Conservation (phyloP, 2,888 invertebrate species). For the Stomorhina lunata region DNA sequence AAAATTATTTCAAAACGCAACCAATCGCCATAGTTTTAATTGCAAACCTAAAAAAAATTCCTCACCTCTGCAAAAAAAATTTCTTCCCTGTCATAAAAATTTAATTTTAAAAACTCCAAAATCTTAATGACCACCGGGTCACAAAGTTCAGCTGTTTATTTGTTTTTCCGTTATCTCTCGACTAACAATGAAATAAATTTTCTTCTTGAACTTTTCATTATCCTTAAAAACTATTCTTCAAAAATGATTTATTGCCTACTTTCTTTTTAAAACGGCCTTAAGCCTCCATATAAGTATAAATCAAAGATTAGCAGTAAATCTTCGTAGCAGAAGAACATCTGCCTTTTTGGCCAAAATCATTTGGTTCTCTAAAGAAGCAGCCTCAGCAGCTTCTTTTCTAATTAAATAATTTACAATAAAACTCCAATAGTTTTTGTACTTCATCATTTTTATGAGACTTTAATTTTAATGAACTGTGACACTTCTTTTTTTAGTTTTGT, state of each 20-base stretch:
- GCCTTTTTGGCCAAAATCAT: constrained; percentile 31
- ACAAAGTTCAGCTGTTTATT: constrained; percentile 62
- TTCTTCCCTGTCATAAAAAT: not conserved
- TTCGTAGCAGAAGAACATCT: constrained; percentile 45
- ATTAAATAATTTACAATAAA: constrained; percentile 64
- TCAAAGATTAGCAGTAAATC: too few relatives aligned
- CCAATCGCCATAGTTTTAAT: too few relatives aligned
- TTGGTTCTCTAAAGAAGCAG: not conserved
- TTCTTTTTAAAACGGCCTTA: not conserved
- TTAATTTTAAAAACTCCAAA: constrained; percentile 20
- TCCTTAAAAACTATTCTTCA: not conserved
- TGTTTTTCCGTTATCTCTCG: constrained; percentile 20
- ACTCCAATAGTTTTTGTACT: constrained; percentile 60
- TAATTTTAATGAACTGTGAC: constrained; percentile 67
- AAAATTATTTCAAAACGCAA: too few relatives aligned
- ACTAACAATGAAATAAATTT: constrained; percentile 41
- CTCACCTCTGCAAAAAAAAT: too few relatives aligned
- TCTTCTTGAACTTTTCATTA: constrained; percentile 60
- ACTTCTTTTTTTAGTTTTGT: constrained; percentile 1
- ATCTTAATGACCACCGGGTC: constrained; percentile 52
- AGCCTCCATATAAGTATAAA: constrained; percentile 15
- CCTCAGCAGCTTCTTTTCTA: constrained; percentile 32
- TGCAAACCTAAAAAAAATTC: too few relatives aligned
- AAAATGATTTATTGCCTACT: constrained; percentile 59
- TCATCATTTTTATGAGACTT: constrained; percentile 65